Base-by-base conservation (phyloP, 2,113 vertebrate species). In the Pleuronectes platessa region DNA sequence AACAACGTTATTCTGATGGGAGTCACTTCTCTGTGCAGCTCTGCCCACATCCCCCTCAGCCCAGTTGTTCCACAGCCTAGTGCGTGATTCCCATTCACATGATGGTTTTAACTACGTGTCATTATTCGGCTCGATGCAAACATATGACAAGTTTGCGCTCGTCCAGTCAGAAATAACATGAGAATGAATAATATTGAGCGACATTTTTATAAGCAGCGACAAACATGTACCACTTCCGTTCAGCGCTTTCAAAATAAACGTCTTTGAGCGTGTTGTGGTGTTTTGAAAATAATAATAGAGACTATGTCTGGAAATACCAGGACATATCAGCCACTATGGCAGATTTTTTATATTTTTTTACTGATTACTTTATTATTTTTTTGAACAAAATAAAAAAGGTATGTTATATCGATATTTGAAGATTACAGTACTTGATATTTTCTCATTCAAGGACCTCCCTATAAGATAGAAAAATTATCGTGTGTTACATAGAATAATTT, bases 201-300 rank as follows among this genome's bases (percentile, higher is more conserved):
- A 69, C 7, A 79, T 74, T 49, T 61, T 31, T 18, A 6, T 7
- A 75, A 26, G 3, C 27, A 6, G 31, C 18, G 17, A 1, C 24
- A 17, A 17, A 17, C 7, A 37, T 4, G 5, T 0, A 18, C 42
- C 14, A 61, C 56, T 65, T 85, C 81, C 90, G 82, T 5, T 55
- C 0, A 0, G 0, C 0, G 5, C 55, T 71, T 88, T 87, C 79
- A 88, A 88, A 88, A 21, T 90, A 88, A 88, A 84, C 69, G 1
- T 9, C 17, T 5, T 53, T 53, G 3, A 20, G 47, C 18, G 47
- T 4, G 10, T 12, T 12, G 2, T 42, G 0, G 13, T 42, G 11
- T 49, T 49, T 18, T 18, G 45, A 49, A 4, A 17, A 17, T 51
- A 7, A 18, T 20, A 51, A 7, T 51, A 51, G 4, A 15, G 6